Evolutionary conservation across 2,888 invertebrate genomes (phyloP).

Genomic region (Cephus nigrinus): DNA sequence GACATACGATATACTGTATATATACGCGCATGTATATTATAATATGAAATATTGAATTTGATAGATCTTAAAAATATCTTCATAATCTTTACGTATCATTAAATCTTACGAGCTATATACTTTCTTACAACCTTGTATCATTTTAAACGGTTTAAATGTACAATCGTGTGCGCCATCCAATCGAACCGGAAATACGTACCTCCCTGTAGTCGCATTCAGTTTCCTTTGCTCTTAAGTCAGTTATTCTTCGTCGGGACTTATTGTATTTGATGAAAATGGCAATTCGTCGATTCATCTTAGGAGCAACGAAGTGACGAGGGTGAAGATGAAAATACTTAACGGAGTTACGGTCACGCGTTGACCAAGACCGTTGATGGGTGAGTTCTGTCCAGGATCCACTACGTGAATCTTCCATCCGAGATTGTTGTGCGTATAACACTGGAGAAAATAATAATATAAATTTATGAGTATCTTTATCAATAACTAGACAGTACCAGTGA

Average conservation of each 20-base stretch:
- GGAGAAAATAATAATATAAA: slow-evolving; percentile 44
- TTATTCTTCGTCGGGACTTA: background rate
- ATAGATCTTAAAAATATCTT: slow-evolving; percentile 62
- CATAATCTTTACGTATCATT: slow-evolving; percentile 48
- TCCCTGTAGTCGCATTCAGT: too few relatives aligned
- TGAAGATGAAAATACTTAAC: slow-evolving; percentile 23
- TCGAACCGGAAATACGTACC: too few relatives aligned
- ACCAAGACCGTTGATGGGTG: slow-evolving; percentile 54
- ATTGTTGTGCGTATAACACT: slow-evolving; percentile 94
- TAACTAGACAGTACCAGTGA: background rate
- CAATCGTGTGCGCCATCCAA: slow-evolving; percentile 8
- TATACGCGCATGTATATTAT: slow-evolving; percentile 30
- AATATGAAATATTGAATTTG: slow-evolving; percentile 62
- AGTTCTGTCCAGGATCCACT: slow-evolving; percentile 75
- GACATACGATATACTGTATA: slow-evolving; percentile 13
- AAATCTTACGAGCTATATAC: slow-evolving; percentile 58
- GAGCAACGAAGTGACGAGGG: background rate
- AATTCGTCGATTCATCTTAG: slow-evolving; percentile 33
- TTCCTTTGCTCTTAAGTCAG: background rate
- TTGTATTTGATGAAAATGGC: slow-evolving; percentile 7
- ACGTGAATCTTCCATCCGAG: slow-evolving; percentile 94
- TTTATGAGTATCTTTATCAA: background rate
- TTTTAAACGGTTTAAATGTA: slow-evolving; percentile 25
- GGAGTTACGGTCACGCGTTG: slow-evolving; percentile 26
- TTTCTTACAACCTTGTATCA: slow-evolving; percentile 65